These are phyloP conservation scores for Hippoglossus stenolepis DNA, from an alignment of 2,113 vertebrate genomes.

Conservation along the genomic window DNA sequence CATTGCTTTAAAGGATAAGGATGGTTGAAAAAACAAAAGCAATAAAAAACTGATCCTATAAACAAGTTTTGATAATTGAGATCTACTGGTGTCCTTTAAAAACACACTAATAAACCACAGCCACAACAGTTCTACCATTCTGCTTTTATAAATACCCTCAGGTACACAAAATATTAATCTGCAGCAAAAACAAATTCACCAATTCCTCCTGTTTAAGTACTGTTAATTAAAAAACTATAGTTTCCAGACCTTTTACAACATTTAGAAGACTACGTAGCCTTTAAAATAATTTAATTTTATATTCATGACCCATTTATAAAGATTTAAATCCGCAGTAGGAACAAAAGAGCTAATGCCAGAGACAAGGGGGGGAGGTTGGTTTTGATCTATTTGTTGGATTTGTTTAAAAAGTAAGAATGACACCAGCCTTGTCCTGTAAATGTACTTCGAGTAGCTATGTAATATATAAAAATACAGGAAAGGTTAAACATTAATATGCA, in stretches of 20 bases:
- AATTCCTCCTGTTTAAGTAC: not conserved
- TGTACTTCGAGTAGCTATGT: too few relatives aligned
- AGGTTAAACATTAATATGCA: too few relatives aligned
- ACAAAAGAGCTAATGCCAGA: not conserved
- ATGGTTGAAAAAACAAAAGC: not conserved
- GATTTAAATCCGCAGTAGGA: not conserved
- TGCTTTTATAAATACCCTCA: too few relatives aligned
- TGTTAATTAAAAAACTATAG: not conserved
- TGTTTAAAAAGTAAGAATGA: not conserved
- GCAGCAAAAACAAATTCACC: not conserved
- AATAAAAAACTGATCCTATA: too few relatives aligned
- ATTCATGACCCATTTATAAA: not conserved
- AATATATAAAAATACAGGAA: too few relatives aligned
- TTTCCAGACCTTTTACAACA: too few relatives aligned
- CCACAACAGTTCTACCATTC: too few relatives aligned
- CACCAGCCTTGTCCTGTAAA: too few relatives aligned
- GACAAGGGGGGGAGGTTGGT: not conserved
- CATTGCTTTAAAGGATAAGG: not conserved
- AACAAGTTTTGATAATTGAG: too few relatives aligned
- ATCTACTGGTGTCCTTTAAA: too few relatives aligned
- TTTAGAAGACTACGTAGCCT: not conserved
- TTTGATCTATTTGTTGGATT: not conserved
- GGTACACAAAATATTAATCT: not conserved
- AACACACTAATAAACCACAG: not conserved
- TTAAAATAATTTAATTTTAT: not conserved